phyloP scores from a whole-genome alignment of 2,113 vertebrate genomes.

The Lontra canadensis region DNA sequence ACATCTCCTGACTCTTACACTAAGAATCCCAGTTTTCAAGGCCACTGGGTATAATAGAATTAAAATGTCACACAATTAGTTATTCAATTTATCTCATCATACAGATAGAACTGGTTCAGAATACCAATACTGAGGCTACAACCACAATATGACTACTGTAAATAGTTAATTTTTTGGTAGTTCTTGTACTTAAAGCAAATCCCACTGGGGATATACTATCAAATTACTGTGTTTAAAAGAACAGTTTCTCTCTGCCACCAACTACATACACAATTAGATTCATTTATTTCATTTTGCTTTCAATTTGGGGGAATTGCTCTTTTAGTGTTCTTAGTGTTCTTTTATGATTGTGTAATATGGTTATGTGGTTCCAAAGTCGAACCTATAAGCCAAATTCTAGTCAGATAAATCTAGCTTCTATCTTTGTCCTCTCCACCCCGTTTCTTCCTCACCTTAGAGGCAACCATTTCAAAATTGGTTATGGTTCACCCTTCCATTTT shows the following conservation, averaged over 20 bases:
- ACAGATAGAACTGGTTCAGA: constrained; percentile 10
- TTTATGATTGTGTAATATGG: background rate
- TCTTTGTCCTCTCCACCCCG: background rate
- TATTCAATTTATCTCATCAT: constrained; percentile 26
- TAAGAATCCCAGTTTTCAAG: constrained; percentile 27
- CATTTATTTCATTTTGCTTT: constrained; percentile 37
- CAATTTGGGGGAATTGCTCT: background rate
- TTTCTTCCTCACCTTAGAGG: background rate
- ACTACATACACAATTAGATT: background rate
- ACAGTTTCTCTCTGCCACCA: background rate
- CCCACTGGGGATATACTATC: background rate
- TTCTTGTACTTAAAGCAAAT: background rate
- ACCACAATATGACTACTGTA: background rate
- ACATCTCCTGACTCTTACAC: background rate
- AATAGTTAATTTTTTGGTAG: constrained; percentile 19
- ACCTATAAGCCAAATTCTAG: background rate
- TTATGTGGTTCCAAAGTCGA: background rate
- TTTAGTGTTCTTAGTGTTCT: background rate
- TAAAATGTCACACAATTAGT: constrained; percentile 22
- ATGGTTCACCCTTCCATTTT: background rate
- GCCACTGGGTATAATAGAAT: constrained; percentile 5
- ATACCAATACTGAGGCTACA: background rate
- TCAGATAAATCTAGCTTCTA: background rate
- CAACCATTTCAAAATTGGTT: background rate
- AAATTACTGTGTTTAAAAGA: constrained; percentile 18